A percentile compares a stretch with the other conserved stretches of the same genome.
These are phyloP conservation scores for Synanthedon formicaeformis DNA, from an alignment of 2,888 invertebrate genomes.

Conservation along the genomic window DNA sequence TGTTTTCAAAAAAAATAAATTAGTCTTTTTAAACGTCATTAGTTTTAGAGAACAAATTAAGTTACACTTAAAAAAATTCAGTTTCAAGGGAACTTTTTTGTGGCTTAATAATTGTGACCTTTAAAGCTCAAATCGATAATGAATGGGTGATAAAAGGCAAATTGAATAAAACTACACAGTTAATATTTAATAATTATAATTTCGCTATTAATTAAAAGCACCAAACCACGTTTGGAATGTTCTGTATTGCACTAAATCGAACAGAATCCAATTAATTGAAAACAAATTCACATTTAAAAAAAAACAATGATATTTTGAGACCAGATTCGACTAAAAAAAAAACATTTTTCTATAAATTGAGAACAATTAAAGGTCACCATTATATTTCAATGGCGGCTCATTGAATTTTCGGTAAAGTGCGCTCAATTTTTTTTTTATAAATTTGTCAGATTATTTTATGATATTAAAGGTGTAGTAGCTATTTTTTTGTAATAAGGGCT, in stretches of 20 bases:
- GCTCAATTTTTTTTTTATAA: neutral
- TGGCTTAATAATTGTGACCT: constrained; percentile 47
- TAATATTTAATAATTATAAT: constrained; percentile 51
- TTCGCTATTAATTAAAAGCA: constrained; percentile 62
- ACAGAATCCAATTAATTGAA: constrained; percentile 36
- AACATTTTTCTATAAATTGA: constrained; percentile 35
- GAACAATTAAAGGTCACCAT: constrained; percentile 63
- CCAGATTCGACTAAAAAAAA: neutral
- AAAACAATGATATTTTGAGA: neutral
- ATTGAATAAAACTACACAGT: constrained; percentile 52
- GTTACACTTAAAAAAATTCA: neutral
- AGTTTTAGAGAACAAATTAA: neutral
- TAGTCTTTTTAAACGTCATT: neutral
- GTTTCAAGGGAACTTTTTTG: constrained; percentile 4
- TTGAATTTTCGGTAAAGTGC: neutral
- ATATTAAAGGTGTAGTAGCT: too few relatives aligned
- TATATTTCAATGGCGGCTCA: constrained; percentile 18
- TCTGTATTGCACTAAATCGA: constrained; percentile 64
- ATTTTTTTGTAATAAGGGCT: too few relatives aligned
- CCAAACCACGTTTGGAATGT: constrained; percentile 69
- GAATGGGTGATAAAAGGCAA: constrained; percentile 38
- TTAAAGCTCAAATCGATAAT: constrained; percentile 25
- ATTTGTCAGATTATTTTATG: too few relatives aligned
- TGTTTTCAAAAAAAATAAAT: neutral
- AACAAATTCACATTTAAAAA: neutral